These are phyloP conservation scores for Zhuqinia jingwanae DNA, from an alignment of 2,888 invertebrate genomes.

Conservation along the genomic window DNA sequence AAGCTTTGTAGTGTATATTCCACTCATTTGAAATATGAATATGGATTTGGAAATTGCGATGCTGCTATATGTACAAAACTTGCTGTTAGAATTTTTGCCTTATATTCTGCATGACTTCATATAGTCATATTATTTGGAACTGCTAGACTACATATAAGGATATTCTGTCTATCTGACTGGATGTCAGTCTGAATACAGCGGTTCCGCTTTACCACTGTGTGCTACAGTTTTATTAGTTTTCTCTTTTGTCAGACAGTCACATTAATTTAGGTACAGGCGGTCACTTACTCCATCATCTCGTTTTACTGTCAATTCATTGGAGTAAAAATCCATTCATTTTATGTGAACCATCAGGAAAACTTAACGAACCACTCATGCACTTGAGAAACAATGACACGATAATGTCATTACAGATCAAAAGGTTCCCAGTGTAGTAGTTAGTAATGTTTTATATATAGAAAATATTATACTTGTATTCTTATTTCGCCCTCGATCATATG, in stretches of 20 bases:
- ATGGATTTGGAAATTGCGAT: background rate
- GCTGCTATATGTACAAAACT: background rate
- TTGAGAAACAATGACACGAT: conserved; percentile 67
- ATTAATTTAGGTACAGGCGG: no score
- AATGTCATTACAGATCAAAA: conserved; percentile 69
- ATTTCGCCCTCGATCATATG: background rate
- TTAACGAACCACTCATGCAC: conserved; percentile 60
- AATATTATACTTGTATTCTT: conserved; percentile 5
- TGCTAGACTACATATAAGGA: no score
- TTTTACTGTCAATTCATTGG: conserved; percentile 39
- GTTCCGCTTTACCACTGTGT: no score
- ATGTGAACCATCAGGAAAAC: conserved; percentile 46
- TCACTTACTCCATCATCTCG: conserved; percentile 31
- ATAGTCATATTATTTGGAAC: no score
- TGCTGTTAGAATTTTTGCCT: no score
- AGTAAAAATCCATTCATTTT: conserved; percentile 27
- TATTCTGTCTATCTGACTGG: no score
- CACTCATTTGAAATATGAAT: background rate
- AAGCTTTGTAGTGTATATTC: background rate
- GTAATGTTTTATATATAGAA: no score
- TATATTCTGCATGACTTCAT: no score
- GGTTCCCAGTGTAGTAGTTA: conserved; percentile 60
- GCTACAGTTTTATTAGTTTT: no score
- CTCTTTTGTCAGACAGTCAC: no score
- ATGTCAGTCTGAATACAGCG: no score